phyloP scores from a whole-genome alignment of 2,113 vertebrate genomes.

The Scomber scombrus region DNA sequence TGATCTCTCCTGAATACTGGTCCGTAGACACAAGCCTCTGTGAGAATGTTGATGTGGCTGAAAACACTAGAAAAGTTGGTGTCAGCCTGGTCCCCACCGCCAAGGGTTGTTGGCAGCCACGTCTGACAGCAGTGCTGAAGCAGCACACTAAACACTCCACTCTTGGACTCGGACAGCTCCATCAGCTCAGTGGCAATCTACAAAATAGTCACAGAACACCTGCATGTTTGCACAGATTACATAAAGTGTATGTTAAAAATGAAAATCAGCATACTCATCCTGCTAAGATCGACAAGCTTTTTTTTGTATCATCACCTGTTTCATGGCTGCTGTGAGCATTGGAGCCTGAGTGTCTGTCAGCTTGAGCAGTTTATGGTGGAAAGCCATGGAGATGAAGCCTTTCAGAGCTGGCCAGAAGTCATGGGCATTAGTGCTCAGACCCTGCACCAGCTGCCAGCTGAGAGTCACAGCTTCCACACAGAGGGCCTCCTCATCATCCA shows the following conservation, averaged over 20 bases:
- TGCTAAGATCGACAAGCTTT: background rate
- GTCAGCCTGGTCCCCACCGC: slow-evolving; percentile 38
- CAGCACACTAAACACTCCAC: slow-evolving; percentile 91
- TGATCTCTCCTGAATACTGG: slow-evolving; percentile 94
- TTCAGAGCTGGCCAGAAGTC: slow-evolving; percentile 94
- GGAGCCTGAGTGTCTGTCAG: slow-evolving; percentile 82
- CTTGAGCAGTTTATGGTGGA: slow-evolving; percentile 86
- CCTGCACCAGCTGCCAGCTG: slow-evolving; percentile 90
- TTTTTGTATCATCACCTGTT: slow-evolving; percentile 83
- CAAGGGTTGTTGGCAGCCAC: slow-evolving; percentile 83
- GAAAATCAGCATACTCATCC: background rate
- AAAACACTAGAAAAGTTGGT: slow-evolving; percentile 83
- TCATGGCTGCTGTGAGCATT: slow-evolving; percentile 82
- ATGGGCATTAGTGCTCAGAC: slow-evolving; percentile 90
- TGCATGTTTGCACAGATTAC: background rate
- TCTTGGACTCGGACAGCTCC: slow-evolving; percentile 90
- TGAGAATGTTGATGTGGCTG: slow-evolving; percentile 86
- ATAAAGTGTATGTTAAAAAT: background rate
- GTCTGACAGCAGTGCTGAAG: slow-evolving; percentile 90
- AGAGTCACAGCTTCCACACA: slow-evolving; percentile 89
- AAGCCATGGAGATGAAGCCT: slow-evolving; percentile 89
- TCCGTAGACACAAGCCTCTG: slow-evolving; percentile 92
- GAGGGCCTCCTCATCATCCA: slow-evolving; percentile 81
- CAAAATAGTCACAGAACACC: slow-evolving; percentile 16
- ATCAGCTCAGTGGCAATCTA: slow-evolving; percentile 89